Base-by-base conservation (phyloP, 2,113 vertebrate genomes). In the Scartelaos histophorus region DNA sequence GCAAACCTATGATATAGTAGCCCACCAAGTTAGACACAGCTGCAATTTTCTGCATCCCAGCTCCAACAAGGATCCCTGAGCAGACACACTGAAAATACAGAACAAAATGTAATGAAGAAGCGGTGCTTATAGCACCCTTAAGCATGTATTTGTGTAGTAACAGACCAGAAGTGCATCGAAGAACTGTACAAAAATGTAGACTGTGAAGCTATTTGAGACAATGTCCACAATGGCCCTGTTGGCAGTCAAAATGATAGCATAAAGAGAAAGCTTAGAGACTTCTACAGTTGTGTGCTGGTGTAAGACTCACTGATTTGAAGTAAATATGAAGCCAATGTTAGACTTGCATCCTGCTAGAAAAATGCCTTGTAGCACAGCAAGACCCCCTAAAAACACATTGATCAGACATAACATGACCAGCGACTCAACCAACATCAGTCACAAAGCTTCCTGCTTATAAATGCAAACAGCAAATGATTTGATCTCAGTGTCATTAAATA, bases 21-120 rank as follows among this genome's bases (percentile, higher is more conserved):
- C 71, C 22, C 47, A 95, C 7, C 0, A 94, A 74, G 0, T 96
- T 95, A 57, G 92, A 85, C 29, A 95, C 22, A 13, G 97, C 96
- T 0, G 95, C 96, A 0, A 97, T 92, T 82, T 95, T 95, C 88
- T 98, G 96, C 89, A 94, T 95, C 71, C 97, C 95, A 0, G 90
- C 46, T 16, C 96, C 96, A 17, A 96, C 73, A 58, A 97, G 86
- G 76, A 98, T 90, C 13, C 96, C 95, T 0, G 92, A 70, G 46
- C 86, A 93, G 64, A 95, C 85, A 0, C 94, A 93, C 96, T 97
- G 89, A 60, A 76, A 6, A 69, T 45, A 74, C 54, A 76, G n/a
- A 19, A 17, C 3, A 11, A 25, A 24, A 58, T 58, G 21, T 58
- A 25, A 60, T 21, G 3, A 22, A 0, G n/a, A 54, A 43, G 7